phyloP scores from a whole-genome alignment of 2,113 vertebrate species.

The Pedetes capensis region DNA sequence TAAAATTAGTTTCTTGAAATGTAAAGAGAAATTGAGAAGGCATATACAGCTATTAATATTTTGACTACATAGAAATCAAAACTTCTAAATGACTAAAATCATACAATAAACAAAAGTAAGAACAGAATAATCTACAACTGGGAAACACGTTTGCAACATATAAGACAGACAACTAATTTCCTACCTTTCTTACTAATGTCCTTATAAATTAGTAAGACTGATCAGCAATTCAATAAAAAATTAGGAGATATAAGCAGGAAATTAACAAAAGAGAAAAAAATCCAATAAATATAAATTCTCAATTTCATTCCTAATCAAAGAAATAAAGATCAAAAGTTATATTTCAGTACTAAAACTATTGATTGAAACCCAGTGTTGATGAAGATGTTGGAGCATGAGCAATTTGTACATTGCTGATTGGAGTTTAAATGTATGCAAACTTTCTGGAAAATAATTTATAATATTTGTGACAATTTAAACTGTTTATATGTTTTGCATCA shows the following conservation, averaged over 20 bases:
- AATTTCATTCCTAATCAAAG: neutral
- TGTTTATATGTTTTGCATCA: neutral
- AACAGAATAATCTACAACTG: neutral
- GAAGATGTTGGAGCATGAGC: neutral
- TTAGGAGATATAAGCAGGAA: neutral
- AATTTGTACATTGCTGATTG: neutral
- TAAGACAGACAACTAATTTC: neutral
- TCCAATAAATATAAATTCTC: neutral
- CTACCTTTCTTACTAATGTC: neutral
- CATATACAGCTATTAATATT: neutral
- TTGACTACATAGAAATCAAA: neutral
- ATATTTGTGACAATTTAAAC: neutral
- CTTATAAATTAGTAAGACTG: neutral
- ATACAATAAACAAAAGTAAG: neutral
- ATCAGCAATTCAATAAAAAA: neutral
- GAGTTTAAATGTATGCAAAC: neutral
- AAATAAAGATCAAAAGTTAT: neutral
- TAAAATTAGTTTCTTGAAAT: constrained; percentile 42
- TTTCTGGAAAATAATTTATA: neutral
- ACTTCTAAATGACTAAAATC: neutral
- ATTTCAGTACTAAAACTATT: neutral
- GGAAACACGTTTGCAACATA: neutral
- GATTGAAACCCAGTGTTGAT: neutral
- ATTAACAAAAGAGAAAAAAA: neutral
- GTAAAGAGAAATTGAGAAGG: constrained; percentile 11